These are phyloP conservation scores for Neodiprion fabricii DNA, from an alignment of 1,140 invertebrate species.

Conservation along the genomic window DNA sequence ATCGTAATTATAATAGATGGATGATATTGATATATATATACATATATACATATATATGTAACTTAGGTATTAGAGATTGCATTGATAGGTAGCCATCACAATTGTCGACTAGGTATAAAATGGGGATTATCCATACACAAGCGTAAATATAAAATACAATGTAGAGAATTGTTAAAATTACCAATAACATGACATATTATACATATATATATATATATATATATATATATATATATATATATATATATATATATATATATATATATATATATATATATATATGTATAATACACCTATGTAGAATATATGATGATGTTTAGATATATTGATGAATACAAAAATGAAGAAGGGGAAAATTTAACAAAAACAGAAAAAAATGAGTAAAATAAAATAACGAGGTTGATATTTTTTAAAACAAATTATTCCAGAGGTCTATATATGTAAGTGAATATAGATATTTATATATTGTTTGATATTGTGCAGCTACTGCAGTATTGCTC, in stretches of 20 bases:
- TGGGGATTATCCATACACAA: too few relatives aligned
- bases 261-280: background rate
- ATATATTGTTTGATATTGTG: background rate
- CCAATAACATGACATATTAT: background rate
- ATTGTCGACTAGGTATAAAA: background rate
- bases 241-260: too few relatives aligned
- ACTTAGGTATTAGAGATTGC: background rate
- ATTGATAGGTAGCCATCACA: background rate
- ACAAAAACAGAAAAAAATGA: background rate
- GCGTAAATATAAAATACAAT: too few relatives aligned
- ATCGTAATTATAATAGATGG: background rate
- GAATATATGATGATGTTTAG: constrained; percentile 4
- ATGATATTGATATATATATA: too few relatives aligned
- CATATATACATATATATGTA: background rate
- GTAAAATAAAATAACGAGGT: background rate
- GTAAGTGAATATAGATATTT: too few relatives aligned
- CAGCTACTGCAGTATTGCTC: background rate
- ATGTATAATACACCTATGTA: background rate
- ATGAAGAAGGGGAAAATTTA: background rate
- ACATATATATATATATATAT: background rate
- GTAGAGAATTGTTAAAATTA: background rate
- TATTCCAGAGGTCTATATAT: background rate
- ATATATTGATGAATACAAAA: constrained; percentile 3
- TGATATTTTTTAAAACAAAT: constrained; percentile 1
- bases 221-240: too few relatives aligned